These are phyloP conservation scores for Siniperca obscura DNA, from an alignment of 2,797 vertebrate species.

Conservation along the genomic window DNA sequence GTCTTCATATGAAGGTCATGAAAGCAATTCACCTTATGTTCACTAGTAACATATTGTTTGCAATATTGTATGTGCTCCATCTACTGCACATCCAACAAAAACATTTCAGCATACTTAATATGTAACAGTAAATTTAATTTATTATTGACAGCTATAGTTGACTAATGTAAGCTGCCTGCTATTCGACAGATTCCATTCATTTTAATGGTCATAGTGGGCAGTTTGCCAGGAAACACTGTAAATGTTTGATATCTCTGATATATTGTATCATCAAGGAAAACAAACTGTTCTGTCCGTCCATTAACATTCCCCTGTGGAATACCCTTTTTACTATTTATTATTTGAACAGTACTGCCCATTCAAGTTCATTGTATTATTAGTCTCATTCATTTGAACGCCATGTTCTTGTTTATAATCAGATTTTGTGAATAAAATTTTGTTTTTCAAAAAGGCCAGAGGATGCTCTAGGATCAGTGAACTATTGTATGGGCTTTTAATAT, in stretches of 20 bases:
- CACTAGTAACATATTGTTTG: not conserved
- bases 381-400: not conserved
- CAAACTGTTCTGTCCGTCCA: not conserved
- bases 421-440: not conserved
- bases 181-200: conserved; percentile 37
- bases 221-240: conserved; percentile 30
- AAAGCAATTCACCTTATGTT: conserved; percentile 11
- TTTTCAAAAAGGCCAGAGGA: not conserved
- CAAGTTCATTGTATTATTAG: not conserved
- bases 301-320: not conserved
- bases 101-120: conserved; percentile 18
- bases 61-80: not conserved
- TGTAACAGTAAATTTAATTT: conserved; percentile 23
- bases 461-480: not conserved
- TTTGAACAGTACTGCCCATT: not conserved
- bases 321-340: conserved; percentile 5
- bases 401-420: not conserved
- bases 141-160: conserved; percentile 29
- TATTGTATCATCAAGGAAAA: conserved; percentile 24
- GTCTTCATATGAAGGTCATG: conserved; percentile 3
- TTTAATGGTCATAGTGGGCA: conserved; percentile 20
- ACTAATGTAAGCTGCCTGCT: conserved; percentile 30
- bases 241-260: conserved; percentile 30
- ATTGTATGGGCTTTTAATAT: conserved; percentile 12
- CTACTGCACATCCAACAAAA: not conserved